Evolutionary conservation across 64 coral and sea anemone species (phyloP).

Genomic region (Montipora sp.): DNA sequence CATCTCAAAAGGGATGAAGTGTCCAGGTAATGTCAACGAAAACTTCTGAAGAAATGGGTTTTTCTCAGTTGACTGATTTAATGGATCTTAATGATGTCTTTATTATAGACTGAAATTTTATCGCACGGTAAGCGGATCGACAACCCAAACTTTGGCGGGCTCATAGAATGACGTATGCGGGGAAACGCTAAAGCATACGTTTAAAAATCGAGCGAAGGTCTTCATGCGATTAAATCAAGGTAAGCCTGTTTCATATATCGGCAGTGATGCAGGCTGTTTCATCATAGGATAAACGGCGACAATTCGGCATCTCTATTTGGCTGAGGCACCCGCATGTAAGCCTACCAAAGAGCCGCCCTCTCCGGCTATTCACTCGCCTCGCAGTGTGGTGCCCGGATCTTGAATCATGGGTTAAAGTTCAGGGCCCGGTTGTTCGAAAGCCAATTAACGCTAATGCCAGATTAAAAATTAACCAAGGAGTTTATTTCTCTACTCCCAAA

Average conservation of each 20-base stretch:
- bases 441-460: too few species aligned
- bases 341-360: too few species aligned
- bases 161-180: not conserved
- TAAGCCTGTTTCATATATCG: not conserved
- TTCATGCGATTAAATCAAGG: not conserved
- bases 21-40: not conserved
- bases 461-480: too few species aligned
- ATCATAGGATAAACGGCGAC: too few species aligned
- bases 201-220: not conserved
- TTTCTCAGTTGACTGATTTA: not conserved
- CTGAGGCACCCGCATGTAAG: too few species aligned
- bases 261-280: too few species aligned
- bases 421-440: too few species aligned
- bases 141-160: not conserved
- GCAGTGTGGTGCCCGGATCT: too few species aligned
- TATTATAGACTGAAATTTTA: constrained; percentile 14
- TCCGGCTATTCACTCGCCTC: too few species aligned
- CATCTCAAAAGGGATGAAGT: not conserved
- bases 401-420: too few species aligned
- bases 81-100: not conserved
- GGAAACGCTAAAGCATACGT: not conserved
- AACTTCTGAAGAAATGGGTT: not conserved
- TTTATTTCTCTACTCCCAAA: too few species aligned
- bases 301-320: too few species aligned
- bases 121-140: not conserved